A percentile compares a stretch with the other conserved stretches of the same genome.
These are phyloP conservation scores for Aepyceros melampus DNA, from an alignment of 2,113 vertebrate species.

Conservation along the genomic window DNA sequence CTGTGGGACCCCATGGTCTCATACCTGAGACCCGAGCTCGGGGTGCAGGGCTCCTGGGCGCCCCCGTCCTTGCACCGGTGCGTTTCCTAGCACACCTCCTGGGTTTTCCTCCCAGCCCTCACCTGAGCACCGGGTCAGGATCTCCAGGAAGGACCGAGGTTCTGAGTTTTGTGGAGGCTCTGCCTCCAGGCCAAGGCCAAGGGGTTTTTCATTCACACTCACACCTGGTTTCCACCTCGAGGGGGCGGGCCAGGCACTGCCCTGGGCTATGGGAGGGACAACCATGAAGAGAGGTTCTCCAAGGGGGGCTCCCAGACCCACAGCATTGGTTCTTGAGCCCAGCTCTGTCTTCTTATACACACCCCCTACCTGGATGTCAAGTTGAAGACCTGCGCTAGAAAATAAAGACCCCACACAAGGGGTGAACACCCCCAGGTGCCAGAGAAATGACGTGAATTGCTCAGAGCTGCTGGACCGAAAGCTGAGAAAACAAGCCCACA, in stretches of 20 bases:
- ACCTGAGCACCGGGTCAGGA: not conserved
- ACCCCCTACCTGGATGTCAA: not conserved
- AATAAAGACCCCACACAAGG: not conserved
- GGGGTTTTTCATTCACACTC: not conserved
- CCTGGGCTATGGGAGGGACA: not conserved
- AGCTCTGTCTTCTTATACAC: not conserved
- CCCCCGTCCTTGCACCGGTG: not conserved
- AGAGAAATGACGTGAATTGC: rapidly evolving
- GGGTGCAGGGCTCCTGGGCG: not conserved
- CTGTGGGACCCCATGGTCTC: not conserved
- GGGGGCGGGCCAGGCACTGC: not conserved
- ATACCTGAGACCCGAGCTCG: not conserved
- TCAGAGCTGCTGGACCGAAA: not conserved
- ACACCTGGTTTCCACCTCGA: not conserved
- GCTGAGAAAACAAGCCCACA: rapidly evolving
- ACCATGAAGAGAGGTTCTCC: not conserved
- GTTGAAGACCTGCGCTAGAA: not conserved
- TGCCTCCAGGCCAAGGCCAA: not conserved
- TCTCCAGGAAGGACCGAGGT: not conserved
- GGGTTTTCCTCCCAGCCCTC: not conserved
- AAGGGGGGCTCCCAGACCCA: not conserved
- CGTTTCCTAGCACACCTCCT: not conserved
- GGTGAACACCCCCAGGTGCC: not conserved
- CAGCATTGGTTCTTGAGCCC: not conserved
- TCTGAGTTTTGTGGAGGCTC: not conserved